Base-by-base conservation (phyloP, 2,888 invertebrate species). In the Caenorhabditis doughertyi region DNA sequence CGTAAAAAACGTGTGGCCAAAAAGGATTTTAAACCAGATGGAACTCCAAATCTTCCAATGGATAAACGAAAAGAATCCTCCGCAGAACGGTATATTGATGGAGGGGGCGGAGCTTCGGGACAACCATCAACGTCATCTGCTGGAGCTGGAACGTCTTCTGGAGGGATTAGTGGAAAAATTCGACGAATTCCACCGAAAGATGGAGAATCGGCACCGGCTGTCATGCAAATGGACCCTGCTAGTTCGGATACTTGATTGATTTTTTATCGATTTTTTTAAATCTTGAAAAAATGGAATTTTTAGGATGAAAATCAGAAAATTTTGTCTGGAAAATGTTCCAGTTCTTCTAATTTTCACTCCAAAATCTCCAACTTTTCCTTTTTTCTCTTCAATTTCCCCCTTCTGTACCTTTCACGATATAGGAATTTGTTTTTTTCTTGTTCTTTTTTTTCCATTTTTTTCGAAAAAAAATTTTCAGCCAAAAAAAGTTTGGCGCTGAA, bases 161-260 rank as follows among this genome's bases (percentile, higher is more conserved):
- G 44, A 7, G 32, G 39, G 16, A 11, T 39, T 5, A 39, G 16
- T 3, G 39, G 39, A 60, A 53, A 39, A 16, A 62, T 25, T 16
- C 27, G 76, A 16, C 16, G 42, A 32, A 76, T 76, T 47, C 76
- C 76, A 11, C 76, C 76, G 23, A 76, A 76, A 27, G 76, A 76
- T 42, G 76, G 76, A 8, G 76, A 76, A 29, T 68, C 67, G n/a
- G 76, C 76, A 35, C 76, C 76, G 23, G 76, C 76, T 13, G 65
- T 76, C 7, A 68, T 76, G 76, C 65, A 76, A 23, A 60, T 60
- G 39, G 76, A 76, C 13, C 67, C 76, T 11, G 60, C 76, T 13
- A 68, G 67, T 39, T n/a, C 65, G 25, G 62, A 64, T 39, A 32
- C 21, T 32, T 64, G 42, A 47, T 18, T 18, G 5, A 27, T 47